Evolutionary conservation across 2,888 invertebrate genomes (phyloP).

Genomic region (Conistra vaccinii): DNA sequence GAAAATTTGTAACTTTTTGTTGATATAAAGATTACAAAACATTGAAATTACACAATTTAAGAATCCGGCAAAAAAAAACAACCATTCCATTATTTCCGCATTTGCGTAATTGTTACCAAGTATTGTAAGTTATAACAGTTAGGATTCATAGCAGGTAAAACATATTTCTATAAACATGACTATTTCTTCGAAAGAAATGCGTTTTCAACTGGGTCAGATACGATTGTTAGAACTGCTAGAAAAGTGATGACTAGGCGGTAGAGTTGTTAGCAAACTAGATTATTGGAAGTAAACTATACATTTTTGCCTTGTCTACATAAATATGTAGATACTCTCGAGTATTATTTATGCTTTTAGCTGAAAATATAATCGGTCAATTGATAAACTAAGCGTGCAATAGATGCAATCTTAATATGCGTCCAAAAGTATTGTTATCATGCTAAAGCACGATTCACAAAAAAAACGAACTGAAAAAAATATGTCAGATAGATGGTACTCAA

Average conservation of each 20-base stretch:
- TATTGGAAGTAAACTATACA: slow-evolving; percentile 11
- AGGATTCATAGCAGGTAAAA: slow-evolving; percentile 10
- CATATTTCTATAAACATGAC: slow-evolving; percentile 4
- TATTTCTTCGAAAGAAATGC: slow-evolving; percentile 24
- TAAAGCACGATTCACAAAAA: not conserved
- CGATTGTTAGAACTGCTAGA: slow-evolving; percentile 22
- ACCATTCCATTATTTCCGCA: not conserved
- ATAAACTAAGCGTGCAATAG: not conserved
- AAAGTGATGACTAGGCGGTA: slow-evolving; percentile 49
- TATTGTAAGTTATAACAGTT: not conserved
- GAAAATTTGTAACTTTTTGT: slow-evolving; percentile 38
- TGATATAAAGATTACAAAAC: not conserved
- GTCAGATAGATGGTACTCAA: not conserved
- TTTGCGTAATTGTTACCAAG: slow-evolving; percentile 1
- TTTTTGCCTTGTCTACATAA: slow-evolving; percentile 26
- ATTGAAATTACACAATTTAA: not conserved
- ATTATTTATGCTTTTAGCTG: not conserved
- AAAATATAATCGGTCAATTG: not conserved
- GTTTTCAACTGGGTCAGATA: slow-evolving; percentile 34
- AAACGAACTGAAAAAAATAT: not conserved
- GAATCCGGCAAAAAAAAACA: not conserved
- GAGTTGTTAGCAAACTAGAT: slow-evolving; percentile 11
- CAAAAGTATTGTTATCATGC: not conserved
- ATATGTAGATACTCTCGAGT: not conserved
- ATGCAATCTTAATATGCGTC: slow-evolving; percentile 10